Base-by-base conservation (phyloP, 2,113 vertebrate genomes). In the Oriolus oriolus region DNA sequence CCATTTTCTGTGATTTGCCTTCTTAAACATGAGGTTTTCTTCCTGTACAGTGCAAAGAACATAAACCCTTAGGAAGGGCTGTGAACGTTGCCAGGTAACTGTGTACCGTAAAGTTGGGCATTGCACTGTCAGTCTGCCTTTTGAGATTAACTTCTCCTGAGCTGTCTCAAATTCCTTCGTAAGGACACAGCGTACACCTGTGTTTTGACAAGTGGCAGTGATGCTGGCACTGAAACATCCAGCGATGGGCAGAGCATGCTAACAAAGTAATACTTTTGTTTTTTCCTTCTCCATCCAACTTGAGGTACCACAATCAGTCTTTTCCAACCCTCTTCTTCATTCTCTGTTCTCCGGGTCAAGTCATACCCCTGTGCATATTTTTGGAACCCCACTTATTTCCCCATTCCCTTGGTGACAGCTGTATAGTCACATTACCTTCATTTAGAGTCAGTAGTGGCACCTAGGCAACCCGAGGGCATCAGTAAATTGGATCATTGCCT, bases 401-500 rank as follows among this genome's bases (percentile, higher is more conserved):
- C 22, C 33, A 80, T 70, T 92, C 71, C 57, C 70, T 70, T 35
- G 39, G 19, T 90, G 92, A 90, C 75, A 94, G 91, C 74, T 93
- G 78, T 84, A 33, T 26, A 74, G 71, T 76, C 66, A 54, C 66
- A 85, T 94, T 87, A 65, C 66, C 70, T 88, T 95, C 27, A 52
- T 69, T 94, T 83, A 80, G 70, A 88, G 87, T 69, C 63, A 71
- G 27, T 59, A 65, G 41, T 77, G 81, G 50, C 63, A 95, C 54
- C 63, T 77, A 57, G 23, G 35, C 2, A 10, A 87, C 83, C 78
- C 0, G 3, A 91, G 70, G 89, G 79, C 60, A 71, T 57, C 53
- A 64, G 65, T 78, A 90, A 92, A 93, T 91, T 92, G 83, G 61
- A 90, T 90, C 82, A 63, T 70, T 96, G 60, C 85, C 42, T 96